Evolutionary conservation across 2,888 invertebrate genomes (phyloP).

Genomic region (Tetragonula carbonaria): DNA sequence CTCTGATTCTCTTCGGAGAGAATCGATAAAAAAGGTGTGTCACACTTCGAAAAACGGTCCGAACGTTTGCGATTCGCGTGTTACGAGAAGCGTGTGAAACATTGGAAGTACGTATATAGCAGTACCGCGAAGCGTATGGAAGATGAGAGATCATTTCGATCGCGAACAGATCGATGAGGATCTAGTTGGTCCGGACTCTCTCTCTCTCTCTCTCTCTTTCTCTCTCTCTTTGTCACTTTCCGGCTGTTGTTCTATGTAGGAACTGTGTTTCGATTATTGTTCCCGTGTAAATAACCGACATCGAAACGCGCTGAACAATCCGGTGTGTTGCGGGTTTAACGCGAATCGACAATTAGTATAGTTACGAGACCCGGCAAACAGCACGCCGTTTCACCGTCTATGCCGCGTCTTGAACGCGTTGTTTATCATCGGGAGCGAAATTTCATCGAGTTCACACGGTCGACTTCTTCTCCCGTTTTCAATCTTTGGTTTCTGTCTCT

Average conservation of each 20-base stretch:
- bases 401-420: constrained; percentile 8
- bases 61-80: background rate
- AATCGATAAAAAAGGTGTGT: background rate
- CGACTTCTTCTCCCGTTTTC: background rate
- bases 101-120: background rate
- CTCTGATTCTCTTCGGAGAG: background rate
- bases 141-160: background rate
- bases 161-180: constrained; percentile 20
- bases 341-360: constrained; percentile 37
- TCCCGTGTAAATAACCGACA: constrained; percentile 29
- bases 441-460: background rate
- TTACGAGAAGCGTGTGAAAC: background rate
- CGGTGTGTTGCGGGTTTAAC: constrained; percentile 38
- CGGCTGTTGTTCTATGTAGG: background rate
- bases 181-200: background rate
- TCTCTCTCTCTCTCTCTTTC: no score
- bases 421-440: constrained; percentile 16
- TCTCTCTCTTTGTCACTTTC: background rate
- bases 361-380: constrained; percentile 26
- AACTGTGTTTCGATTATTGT: constrained; percentile 30
- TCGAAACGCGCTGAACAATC: constrained; percentile 28
- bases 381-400: constrained; percentile 20
- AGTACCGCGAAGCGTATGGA: background rate
- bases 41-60: background rate
- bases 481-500: constrained; percentile 11